These are phyloP conservation scores for Phocides pigmalion DNA, from an alignment of 1,140 invertebrate genomes.

Conservation along the genomic window DNA sequence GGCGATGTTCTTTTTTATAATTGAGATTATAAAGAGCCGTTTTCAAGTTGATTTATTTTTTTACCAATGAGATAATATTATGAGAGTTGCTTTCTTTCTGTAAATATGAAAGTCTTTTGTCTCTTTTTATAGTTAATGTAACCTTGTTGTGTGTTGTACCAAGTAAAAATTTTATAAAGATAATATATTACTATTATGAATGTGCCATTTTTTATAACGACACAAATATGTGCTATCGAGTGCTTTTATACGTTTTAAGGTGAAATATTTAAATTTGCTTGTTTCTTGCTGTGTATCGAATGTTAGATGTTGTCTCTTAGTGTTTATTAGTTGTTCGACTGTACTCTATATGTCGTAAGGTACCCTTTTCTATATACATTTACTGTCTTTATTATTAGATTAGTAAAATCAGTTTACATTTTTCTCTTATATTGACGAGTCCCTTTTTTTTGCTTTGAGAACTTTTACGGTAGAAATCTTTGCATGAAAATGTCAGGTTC, in stretches of 20 bases:
- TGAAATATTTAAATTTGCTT: constrained; percentile 82
- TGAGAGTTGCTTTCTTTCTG: constrained; percentile 59
- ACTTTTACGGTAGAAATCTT: too few species aligned
- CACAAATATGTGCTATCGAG: constrained; percentile 69
- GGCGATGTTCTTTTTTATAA: constrained; percentile 45
- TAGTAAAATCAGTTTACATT: constrained; percentile 36
- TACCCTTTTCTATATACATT: neutral
- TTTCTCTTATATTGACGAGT: too few species aligned
- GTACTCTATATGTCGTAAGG: constrained; percentile 14
- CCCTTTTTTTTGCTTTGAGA: too few species aligned
- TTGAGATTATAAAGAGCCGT: constrained; percentile 47
- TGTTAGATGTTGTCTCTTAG: constrained; percentile 49
- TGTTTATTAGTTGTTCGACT: constrained; percentile 38
- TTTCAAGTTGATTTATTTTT: constrained; percentile 50
- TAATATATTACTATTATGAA: constrained; percentile 49
- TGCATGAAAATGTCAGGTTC: constrained; percentile 15
- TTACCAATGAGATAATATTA: constrained; percentile 41
- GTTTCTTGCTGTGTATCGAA: constrained; percentile 51
- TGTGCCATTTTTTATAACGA: constrained; percentile 73
- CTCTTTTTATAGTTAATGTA: constrained; percentile 52
- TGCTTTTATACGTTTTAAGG: constrained; percentile 72
- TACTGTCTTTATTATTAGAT: constrained; percentile 1
- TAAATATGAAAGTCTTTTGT: constrained; percentile 66
- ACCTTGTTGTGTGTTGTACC: constrained; percentile 64
- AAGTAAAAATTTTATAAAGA: constrained; percentile 64